A percentile compares a stretch with the other conserved stretches of the same genome.
phyloP scores from a whole-genome alignment of 2,888 invertebrate genomes.

The Oligia latruncula region DNA sequence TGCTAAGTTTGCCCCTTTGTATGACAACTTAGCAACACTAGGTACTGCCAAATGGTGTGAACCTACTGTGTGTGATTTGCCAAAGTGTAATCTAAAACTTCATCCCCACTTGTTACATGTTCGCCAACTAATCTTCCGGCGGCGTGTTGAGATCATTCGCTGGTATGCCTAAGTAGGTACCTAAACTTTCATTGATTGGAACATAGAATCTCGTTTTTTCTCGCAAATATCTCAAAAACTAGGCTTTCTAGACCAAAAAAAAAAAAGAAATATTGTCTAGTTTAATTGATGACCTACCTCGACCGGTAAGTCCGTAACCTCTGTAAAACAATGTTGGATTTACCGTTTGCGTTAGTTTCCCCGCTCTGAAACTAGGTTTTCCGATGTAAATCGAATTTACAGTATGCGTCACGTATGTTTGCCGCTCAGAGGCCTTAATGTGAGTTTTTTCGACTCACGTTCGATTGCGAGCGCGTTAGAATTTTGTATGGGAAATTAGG shows the following conservation, averaged over 20 bases:
- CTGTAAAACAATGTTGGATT: not conserved
- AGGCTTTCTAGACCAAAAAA: not conserved
- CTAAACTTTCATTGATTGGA: not conserved
- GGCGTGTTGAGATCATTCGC: not conserved
- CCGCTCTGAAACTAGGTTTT: not conserved
- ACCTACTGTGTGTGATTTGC: not conserved
- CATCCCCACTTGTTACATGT: not conserved
- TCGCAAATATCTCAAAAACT: not conserved
- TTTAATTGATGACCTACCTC: not conserved
- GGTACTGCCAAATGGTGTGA: too few relatives aligned
- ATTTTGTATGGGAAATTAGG: too few relatives aligned
- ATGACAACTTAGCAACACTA: not conserved
- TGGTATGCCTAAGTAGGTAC: not conserved
- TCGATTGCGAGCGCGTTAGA: too few relatives aligned
- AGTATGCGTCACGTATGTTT: not conserved
- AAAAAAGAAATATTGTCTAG: not conserved
- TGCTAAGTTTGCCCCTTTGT: not conserved
- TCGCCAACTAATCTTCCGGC: not conserved
- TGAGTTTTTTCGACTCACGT: too few relatives aligned
- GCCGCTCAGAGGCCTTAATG: too few relatives aligned
- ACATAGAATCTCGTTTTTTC: not conserved
- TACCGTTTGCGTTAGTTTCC: not conserved
- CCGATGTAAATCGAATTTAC: not conserved
- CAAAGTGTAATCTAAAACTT: not conserved
- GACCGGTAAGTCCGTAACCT: not conserved